Evolutionary conservation across 1,140 invertebrate genomes (phyloP).

Genomic region (Drosophila miranda): DNA sequence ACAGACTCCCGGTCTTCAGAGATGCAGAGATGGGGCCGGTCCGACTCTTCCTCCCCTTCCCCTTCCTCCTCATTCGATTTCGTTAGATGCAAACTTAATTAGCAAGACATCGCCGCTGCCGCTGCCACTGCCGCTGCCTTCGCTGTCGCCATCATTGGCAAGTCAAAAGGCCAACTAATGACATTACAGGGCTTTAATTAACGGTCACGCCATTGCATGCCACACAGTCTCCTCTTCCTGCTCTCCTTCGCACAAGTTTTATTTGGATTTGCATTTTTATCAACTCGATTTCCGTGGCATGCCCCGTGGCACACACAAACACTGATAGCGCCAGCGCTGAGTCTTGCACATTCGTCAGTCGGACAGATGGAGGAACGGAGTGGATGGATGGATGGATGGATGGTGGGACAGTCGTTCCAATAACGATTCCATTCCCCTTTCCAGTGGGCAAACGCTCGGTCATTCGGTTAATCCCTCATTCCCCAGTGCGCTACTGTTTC

Average conservation of each 20-base stretch:
- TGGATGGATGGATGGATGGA: no score
- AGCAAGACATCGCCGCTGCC: constrained; percentile 25
- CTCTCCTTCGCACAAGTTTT: constrained; percentile 19
- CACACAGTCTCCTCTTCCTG: neutral
- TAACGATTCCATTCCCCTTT: constrained; percentile 18
- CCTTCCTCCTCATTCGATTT: neutral
- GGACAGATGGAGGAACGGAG: no score
- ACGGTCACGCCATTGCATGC: constrained; percentile 13
- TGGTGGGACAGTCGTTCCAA: constrained; percentile 33
- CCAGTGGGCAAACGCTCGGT: no score
- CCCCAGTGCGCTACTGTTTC: no score
- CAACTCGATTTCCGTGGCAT: constrained; percentile 25
- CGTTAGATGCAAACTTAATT: constrained; percentile 71
- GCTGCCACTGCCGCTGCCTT: no score
- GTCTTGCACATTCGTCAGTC: no score
- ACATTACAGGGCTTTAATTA: constrained; percentile 76
- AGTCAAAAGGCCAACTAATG: constrained; percentile 77
- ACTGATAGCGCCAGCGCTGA: constrained; percentile 21
- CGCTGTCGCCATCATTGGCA: constrained; percentile 17
- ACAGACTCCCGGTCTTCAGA: constrained; percentile 12
- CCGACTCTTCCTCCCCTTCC: no score
- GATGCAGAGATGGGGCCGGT: no score
- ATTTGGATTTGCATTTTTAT: constrained; percentile 47
- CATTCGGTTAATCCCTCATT: constrained; percentile 57
- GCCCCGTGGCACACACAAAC: neutral